Evolutionary conservation across 1,140 invertebrate species (phyloP), one percentile per base, ranked within the genome.

Genomic region (Ceratina australensis): DNA sequence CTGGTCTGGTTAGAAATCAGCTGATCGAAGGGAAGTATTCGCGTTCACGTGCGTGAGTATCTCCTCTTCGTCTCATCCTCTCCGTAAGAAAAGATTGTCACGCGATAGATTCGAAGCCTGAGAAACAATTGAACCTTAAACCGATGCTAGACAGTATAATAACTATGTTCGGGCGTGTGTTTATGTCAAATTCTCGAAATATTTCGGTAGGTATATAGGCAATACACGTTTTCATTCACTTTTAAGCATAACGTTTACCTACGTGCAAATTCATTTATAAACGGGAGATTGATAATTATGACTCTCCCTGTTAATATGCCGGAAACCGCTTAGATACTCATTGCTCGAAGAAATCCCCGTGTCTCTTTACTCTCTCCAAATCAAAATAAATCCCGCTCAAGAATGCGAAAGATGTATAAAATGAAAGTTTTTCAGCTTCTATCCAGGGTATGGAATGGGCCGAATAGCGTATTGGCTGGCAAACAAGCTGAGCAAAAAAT

Each of bases 401-500:
- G 47, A 72, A 72, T 78, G 80, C 80, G 57, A 82, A 88, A 82
- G 69, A 87, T 87, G 86, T 87, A 89, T 89, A 87, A 89, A 88
- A 81, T 77, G 82, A 91, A 90, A 86, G 77, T 92, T 61, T 92
- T 92, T 18, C 90, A 92, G 92, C 74, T 92, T 22, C 68, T 92
- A 13, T 91, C 92, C 7, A 77, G 86, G 64, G 87, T 92, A 63
- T 92, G 92, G 92, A 90, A 85, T 68, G 91, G 92, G 74, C 85
- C 88, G 61, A 85, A 83, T 8, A 85, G 87, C 47, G 82, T 65
- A 68, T 74, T 91, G 4, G 85, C 89, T 67, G 89, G 91, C 7
- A 92, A 92, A 87, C 71, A 90, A 67, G 87, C 91, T 18, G 92
- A 92, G 67, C 84, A 90, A 77, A 92, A 92, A 86, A 92, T 93